phyloP scores from a whole-genome alignment of 2,888 invertebrate genomes.

The Scelioninae gen. 2 region DNA sequence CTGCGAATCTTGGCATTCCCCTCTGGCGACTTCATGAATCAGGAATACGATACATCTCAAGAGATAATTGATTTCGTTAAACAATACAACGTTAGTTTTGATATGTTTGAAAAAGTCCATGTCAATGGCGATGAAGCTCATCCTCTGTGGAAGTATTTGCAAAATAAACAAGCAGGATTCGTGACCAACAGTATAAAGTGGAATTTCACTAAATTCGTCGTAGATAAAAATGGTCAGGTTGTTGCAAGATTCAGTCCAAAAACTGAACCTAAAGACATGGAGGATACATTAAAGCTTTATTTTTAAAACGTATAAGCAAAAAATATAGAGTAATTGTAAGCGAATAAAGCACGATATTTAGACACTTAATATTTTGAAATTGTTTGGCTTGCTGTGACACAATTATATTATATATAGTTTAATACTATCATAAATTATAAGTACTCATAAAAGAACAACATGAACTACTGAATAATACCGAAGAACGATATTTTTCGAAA shows the following conservation, averaged over 20 bases:
- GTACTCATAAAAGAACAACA: too few species aligned
- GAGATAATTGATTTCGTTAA: slow-evolving; percentile 71
- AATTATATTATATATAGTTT: neutral
- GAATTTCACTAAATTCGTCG: slow-evolving; percentile 90
- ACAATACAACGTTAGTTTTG: slow-evolving; percentile 71
- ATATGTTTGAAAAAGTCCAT: slow-evolving; percentile 73
- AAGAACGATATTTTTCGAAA: too few species aligned
- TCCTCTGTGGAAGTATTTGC: slow-evolving; percentile 75
- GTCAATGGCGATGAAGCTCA: slow-evolving; percentile 75
- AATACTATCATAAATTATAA: neutral
- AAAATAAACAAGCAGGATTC: slow-evolving; percentile 70
- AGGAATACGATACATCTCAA: slow-evolving; percentile 73
- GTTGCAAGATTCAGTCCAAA: slow-evolving; percentile 82
- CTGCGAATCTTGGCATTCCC: slow-evolving; percentile 82
- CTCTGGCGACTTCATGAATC: slow-evolving; percentile 80
- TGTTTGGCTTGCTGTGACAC: too few species aligned
- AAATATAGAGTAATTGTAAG: neutral
- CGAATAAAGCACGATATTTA: neutral
- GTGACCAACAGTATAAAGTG: slow-evolving; percentile 84
- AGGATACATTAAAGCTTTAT: slow-evolving; percentile 73
- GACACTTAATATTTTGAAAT: too few species aligned
- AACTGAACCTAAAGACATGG: slow-evolving; percentile 77
- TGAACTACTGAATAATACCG: too few species aligned
- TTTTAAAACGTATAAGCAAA: slow-evolving; percentile 2
- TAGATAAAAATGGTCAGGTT: slow-evolving; percentile 83